phyloP scores from a whole-genome alignment of 2,888 invertebrate genomes.

The Seira sanloemensis region DNA sequence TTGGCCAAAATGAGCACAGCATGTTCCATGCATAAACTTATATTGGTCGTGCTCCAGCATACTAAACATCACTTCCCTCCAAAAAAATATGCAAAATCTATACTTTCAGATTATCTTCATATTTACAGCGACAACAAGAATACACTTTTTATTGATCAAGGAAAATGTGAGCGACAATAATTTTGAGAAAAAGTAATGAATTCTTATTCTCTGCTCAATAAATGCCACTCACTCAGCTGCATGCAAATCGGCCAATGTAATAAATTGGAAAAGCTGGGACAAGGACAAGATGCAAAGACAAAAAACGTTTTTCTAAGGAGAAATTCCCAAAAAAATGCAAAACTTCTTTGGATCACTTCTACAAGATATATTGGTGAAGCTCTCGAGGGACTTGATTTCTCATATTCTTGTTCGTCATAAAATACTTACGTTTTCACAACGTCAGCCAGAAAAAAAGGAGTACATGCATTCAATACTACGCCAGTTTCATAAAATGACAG shows the following conservation, averaged over 20 bases:
- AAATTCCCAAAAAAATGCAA: not conserved
- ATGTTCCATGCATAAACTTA: not conserved
- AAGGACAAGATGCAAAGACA: not conserved
- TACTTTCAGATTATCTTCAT: no score
- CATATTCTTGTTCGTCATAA: not conserved
- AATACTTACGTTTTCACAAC: no score
- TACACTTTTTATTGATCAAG: no score
- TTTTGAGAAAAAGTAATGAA: no score
- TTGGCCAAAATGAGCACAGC: not conserved
- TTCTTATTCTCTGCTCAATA: no score
- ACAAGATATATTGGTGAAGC: no score
- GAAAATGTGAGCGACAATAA: no score
- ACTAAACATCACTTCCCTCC: constrained; percentile 16
- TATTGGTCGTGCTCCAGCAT: constrained; percentile 19
- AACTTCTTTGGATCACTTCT: not conserved
- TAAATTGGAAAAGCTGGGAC: no score
- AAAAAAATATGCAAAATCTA: no score
- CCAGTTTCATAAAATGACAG: constrained; percentile 21
- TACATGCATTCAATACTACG: constrained; percentile 20
- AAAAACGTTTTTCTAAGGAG: not conserved
- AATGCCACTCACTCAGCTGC: no score
- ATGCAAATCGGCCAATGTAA: no score
- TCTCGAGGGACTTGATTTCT: not conserved
- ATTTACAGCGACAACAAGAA: no score
- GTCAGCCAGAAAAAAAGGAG: constrained; percentile 12